Evolutionary conservation across 2,113 vertebrate species (phyloP), one percentile per base, ranked within the genome.

Genomic region (Heloderma charlesbogerti): DNA sequence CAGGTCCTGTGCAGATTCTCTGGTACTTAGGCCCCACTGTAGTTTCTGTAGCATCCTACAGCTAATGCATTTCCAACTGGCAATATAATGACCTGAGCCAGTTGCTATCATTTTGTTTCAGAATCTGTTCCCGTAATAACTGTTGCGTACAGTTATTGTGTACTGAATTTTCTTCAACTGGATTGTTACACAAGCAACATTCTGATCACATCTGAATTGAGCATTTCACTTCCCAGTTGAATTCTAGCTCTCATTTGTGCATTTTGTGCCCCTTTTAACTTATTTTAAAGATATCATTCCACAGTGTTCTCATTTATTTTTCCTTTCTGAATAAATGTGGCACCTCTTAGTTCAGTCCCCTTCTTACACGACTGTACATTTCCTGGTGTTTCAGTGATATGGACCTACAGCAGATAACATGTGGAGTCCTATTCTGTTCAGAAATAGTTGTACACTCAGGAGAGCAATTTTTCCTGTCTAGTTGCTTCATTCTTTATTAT

Each of bases 371-470:
- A 84, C 0, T 40, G 4, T 84, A 71, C 29, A 67, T 88, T 89
- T 71, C 90, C 86, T 0, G 20, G 0, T 3, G 29, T 66, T 63
- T 88, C 29, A 81, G 22, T 31, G 87, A 57, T 60, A 43, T 7
- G 92, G 15, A 2, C 1, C 40, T n/a, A 37, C 16, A 87, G 4
- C 29, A 43, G 48, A 51, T 6, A 60, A 78, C 9, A 81, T 63
- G 87, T 67, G 88, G 88, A 77, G 74, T 91, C 81, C 15, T 67
- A 75, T 9, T 54, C 34, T 69, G 75, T 51, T 15, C 86, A 77
- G 79, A 88, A 93, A 40, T 94, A 91, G 0, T 60, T 91, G 27
- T 48, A 57, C 63, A 88, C 1, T 25, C 86, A 91, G 88, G 71
- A 84, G 1, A 89, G 88, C 89, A 60, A 57, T 75, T 92, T n/a